A percentile compares a stretch with the other conserved stretches of the same genome.
phyloP scores from a whole-genome alignment of 1,140 invertebrate genomes.

The Drosophila fuyamai region DNA sequence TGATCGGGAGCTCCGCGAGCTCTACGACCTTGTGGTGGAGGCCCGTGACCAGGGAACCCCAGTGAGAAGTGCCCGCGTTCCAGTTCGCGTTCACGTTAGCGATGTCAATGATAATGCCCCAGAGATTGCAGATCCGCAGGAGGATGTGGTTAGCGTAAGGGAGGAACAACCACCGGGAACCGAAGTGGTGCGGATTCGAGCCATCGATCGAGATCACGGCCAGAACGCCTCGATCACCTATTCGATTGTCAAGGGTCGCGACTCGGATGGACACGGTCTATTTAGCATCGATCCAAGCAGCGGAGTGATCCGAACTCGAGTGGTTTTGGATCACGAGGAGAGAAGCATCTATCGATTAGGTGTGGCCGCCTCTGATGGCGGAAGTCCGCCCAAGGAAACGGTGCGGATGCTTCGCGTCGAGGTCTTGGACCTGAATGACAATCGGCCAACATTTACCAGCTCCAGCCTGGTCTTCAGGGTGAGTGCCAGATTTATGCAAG shows the following conservation, averaged over 20 bases:
- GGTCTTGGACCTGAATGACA: constrained; percentile 95
- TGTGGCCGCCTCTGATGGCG: constrained; percentile 94
- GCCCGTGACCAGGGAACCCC: constrained; percentile 94
- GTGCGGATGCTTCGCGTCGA: constrained; percentile 93
- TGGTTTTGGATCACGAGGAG: constrained; percentile 95
- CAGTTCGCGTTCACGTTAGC: constrained; percentile 90
- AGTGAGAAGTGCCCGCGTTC: constrained; percentile 89
- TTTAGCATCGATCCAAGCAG: constrained; percentile 94
- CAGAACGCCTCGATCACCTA: constrained; percentile 95
- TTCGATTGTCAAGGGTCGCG: constrained; percentile 92
- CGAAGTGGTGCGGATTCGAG: constrained; percentile 93
- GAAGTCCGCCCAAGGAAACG: constrained; percentile 91
- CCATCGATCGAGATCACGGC: constrained; percentile 94
- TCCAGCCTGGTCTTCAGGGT: constrained; percentile 95
- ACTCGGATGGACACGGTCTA: constrained; percentile 92
- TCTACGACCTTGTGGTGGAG: constrained; percentile 93
- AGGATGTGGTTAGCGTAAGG: constrained; percentile 93
- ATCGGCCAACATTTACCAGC: constrained; percentile 95
- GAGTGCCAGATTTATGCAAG: constrained; percentile 83
- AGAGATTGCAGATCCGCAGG: constrained; percentile 93
- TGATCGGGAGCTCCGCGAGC: constrained; percentile 92
- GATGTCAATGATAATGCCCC: constrained; percentile 97
- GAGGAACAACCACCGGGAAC: constrained; percentile 94
- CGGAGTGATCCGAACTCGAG: constrained; percentile 94
- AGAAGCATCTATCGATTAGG: constrained; percentile 93